phyloP scores from a whole-genome alignment of 1,140 invertebrate species.

The Popillia japonica region DNA sequence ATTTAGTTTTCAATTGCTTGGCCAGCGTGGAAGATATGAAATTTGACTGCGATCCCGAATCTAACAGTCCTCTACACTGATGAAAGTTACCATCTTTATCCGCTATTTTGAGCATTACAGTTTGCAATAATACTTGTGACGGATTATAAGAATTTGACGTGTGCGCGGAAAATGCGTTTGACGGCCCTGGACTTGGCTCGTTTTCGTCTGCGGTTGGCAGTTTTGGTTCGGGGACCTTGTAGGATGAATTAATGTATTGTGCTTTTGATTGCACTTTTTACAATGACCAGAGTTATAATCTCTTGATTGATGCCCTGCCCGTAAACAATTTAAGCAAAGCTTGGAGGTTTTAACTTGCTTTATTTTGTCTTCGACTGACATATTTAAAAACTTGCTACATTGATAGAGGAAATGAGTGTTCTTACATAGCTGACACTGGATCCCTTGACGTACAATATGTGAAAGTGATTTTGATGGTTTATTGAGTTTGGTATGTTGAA shows the following conservation, averaged over 20 bases:
- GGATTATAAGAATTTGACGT: neutral
- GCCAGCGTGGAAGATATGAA: neutral
- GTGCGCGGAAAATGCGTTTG: neutral
- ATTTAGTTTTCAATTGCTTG: neutral
- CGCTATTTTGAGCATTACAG: neutral
- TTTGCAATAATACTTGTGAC: neutral
- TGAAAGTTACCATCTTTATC: neutral
- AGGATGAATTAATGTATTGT: neutral
- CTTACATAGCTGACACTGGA: neutral
- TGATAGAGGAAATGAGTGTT: neutral
- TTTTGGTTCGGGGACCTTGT: neutral
- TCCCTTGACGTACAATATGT: neutral
- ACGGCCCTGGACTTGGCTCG: neutral
- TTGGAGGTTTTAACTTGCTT: neutral
- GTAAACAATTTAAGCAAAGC: constrained; percentile 30
- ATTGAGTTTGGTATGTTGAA: neutral
- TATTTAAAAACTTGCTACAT: neutral
- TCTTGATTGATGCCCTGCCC: neutral
- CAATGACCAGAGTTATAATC: neutral
- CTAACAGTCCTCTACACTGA: neutral
- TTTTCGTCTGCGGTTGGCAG: neutral
- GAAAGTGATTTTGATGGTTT: neutral
- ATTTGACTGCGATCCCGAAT: neutral
- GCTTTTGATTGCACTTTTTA: constrained; percentile 19
- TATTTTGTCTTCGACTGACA: neutral